Evolutionary conservation across 2,113 vertebrate genomes (phyloP).

Genomic region (Danio rerio): GRCz12tu NC_133195.1:54469501-54470000

Average conservation of each 20-base stretch:
- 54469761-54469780: slow-evolving; percentile 74
- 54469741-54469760: slow-evolving; percentile 66
- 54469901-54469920: background rate
- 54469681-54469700: too few relatives aligned
- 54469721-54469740: background rate
- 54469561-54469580: too few relatives aligned
- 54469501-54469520: too few relatives aligned
- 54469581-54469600: too few relatives aligned
- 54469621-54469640: too few relatives aligned
- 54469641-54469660: too few relatives aligned
- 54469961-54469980: background rate
- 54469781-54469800: slow-evolving; percentile 81
- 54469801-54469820: slow-evolving; percentile 69
- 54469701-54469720: too few relatives aligned
- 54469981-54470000: background rate
- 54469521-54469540: too few relatives aligned
- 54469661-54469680: too few relatives aligned
- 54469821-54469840: slow-evolving; percentile 61
- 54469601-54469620: too few relatives aligned
- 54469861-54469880: background rate
- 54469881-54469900: fast-evolving
- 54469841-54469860: slow-evolving; percentile 63
- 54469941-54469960: background rate
- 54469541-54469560: too few relatives aligned
- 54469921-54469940: background rate